A percentile compares a stretch with the other conserved stretches of the same genome.
Evolutionary conservation across 2,797 vertebrate genomes (phyloP).

Genomic region (Dryobates pubescens): DNA sequence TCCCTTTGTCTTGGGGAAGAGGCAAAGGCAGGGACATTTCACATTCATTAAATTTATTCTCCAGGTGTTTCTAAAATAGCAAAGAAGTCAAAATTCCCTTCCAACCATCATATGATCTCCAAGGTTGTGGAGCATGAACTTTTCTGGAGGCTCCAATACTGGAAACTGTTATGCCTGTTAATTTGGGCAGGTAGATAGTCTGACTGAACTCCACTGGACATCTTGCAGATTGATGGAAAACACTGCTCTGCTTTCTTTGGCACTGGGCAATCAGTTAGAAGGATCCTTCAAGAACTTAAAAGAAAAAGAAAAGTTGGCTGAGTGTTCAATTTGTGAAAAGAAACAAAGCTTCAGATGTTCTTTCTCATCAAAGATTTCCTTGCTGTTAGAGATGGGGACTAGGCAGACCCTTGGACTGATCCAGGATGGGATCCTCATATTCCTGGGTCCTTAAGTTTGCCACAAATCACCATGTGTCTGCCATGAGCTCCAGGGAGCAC

Average conservation of each 20-base stretch:
- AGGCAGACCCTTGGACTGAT: not conserved
- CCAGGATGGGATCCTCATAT: not conserved
- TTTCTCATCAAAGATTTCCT: not conserved
- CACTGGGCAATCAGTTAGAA: not conserved
- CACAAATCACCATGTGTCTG: not conserved
- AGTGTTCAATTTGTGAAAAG: not conserved
- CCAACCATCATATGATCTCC: not conserved
- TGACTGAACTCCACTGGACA: not conserved
- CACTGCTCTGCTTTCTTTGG: conserved; percentile 4
- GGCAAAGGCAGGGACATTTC: not conserved
- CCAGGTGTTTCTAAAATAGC: conserved; percentile 5
- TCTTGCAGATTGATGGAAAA: conserved; percentile 34
- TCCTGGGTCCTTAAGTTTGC: not conserved
- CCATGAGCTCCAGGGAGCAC: not conserved
- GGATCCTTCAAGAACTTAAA: not conserved
- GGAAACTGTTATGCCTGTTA: conserved; percentile 24
- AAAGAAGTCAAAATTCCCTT: conserved; percentile 4
- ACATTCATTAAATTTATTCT: not conserved
- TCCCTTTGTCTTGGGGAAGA: not conserved
- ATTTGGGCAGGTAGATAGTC: conserved; percentile 23
- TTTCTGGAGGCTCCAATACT: conserved; percentile 16
- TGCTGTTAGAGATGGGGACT: not conserved
- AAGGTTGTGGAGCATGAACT: conserved; percentile 13
- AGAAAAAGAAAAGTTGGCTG: not conserved
- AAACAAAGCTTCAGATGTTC: not conserved